These are phyloP conservation scores for Heterodera carotae DNA, from an alignment of 1,140 invertebrate genomes.

Conservation along the genomic window DNA sequence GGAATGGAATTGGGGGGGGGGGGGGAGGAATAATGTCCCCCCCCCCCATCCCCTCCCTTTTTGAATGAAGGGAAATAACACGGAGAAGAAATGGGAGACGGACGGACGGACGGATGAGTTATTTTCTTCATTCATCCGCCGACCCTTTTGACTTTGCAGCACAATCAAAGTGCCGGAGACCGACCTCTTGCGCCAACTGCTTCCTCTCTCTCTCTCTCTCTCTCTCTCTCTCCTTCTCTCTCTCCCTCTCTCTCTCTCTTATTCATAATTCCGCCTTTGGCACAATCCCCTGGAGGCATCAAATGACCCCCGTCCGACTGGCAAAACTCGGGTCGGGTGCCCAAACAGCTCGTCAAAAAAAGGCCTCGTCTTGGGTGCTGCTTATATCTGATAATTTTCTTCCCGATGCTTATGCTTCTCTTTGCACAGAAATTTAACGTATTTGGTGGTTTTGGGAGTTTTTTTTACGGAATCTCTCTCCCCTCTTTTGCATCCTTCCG, in stretches of 20 bases:
- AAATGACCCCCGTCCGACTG: neutral
- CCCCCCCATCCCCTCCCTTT: no score
- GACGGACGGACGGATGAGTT: neutral
- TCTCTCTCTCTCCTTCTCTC: neutral
- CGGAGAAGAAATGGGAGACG: no score
- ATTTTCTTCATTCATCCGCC: neutral
- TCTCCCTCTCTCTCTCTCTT: neutral
- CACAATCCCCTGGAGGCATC: slow-evolving; percentile 1
- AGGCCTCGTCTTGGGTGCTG: no score
- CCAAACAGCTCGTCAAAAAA: no score
- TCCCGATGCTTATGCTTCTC: neutral
- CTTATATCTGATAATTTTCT: neutral
- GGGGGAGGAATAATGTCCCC: neutral
- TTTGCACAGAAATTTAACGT: neutral
- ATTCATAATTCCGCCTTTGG: neutral
- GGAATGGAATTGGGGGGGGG: no score
- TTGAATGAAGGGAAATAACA: no score
- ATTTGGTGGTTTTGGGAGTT: neutral
- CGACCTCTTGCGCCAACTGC: neutral
- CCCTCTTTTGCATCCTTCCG: no score
- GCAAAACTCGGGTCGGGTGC: neutral
- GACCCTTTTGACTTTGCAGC: neutral
- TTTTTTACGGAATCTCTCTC: no score
- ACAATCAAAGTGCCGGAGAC: neutral
- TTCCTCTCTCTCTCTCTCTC: no score